Evolutionary conservation across 2,797 vertebrate genomes (phyloP), one percentile per base, ranked within the genome.

Genomic region (Catostomus latipinnis): DNA sequence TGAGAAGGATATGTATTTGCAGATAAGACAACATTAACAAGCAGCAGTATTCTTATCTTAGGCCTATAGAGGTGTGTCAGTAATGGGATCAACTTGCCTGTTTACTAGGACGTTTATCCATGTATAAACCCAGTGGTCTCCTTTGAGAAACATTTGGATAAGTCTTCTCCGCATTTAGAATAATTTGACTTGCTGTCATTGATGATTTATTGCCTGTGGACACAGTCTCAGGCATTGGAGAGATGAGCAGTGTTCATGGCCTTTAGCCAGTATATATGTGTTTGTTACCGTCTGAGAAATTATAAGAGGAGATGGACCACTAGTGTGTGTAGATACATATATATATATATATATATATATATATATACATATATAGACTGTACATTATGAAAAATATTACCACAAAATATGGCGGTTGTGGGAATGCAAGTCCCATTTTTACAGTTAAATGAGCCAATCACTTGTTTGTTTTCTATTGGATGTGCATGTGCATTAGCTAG

Each of bases 1-100:
- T 61, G 71, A 18, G 66, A 71, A 81, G 81, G 74, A 89, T 91
- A 90, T 90, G 89, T 90, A 90, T 89, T 92, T 8, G 34, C 56
- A 79, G 88, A 90, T 88, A 87, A 92, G 88, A 89, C 89, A 87
- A 89, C 82, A 61, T 83, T 83, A 14, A 65, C 75, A 9, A 14
- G 74, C 54, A 14, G 73, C 63, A 46, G 74, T 60, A 68, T 78
- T 81, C 78, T 84, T 85, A 81, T 87, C 84, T 70, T 13, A 46
- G 9, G 50, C 50, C 75, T 53, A 13, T 57, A 46, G 54, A 52
- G 72, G 81, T 83, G 66, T 60, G 52, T 81, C 80, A 50, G 76
- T 74, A 66, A 74, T 74, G 65, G 63, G 71, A 83, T 71, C 56
- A 60, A 66, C 80, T 69, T 34, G 61, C 53, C 78, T 80, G 74